A percentile compares a stretch with the other conserved stretches of the same genome.
Conservation (phyloP, 1,140 invertebrate genomes). For the Dinoponera quadriceps region DNA sequence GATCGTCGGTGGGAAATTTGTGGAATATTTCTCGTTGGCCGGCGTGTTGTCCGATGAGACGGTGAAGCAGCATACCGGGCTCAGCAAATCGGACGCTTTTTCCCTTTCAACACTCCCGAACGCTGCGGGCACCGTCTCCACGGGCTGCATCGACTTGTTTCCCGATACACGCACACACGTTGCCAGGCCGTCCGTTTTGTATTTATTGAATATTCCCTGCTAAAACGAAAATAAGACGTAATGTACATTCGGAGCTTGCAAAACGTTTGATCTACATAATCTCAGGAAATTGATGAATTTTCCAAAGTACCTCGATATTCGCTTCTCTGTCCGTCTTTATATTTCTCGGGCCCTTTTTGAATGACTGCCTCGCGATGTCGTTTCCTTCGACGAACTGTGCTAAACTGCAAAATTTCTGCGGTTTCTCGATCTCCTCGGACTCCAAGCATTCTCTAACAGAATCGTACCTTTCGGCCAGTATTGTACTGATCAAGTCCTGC, state of each 20-base stretch:
- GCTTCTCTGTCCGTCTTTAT: conserved; percentile 57
- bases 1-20: conserved; percentile 81
- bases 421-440: conserved; percentile 81
- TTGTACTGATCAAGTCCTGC: conserved; percentile 88
- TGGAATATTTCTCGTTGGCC: conserved; percentile 71
- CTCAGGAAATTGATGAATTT: neutral
- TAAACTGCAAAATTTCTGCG: conserved; percentile 90
- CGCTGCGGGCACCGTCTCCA: neutral
- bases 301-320: neutral
- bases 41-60: conserved; percentile 73
- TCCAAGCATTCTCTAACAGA: conserved; percentile 82
- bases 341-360: conserved; percentile 85
- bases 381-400: conserved; percentile 92
- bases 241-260: neutral
- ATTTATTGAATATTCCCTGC: conserved; percentile 29
- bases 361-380: conserved; percentile 92
- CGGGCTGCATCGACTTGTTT: conserved; percentile 5
- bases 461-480: conserved; percentile 85
- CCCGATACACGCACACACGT: conserved; percentile 34
- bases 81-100: conserved; percentile 74
- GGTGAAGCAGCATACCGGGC: conserved; percentile 79
- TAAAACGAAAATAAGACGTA: neutral
- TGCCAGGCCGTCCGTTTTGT: conserved; percentile 33
- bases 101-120: conserved; percentile 55
- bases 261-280: neutral